Evolutionary conservation across 2,113 vertebrate genomes (phyloP).

Genomic region (Terrapene triunguis): DNA sequence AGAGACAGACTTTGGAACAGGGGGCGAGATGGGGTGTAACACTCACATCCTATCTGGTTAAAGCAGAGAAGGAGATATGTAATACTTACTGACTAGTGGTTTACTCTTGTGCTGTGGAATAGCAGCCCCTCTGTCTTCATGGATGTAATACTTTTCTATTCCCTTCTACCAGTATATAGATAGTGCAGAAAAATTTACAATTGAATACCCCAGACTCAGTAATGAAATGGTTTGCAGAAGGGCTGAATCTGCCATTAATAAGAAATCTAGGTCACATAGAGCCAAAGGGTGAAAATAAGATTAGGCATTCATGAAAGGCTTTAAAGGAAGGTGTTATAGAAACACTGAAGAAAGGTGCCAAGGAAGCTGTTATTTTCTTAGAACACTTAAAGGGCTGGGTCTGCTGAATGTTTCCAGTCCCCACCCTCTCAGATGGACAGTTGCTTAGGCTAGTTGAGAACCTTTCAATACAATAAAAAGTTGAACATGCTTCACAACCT

Average conservation of each 20-base stretch:
- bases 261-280: background rate
- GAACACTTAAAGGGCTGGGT: background rate
- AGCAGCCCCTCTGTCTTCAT: background rate
- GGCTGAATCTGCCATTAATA: fast-evolving
- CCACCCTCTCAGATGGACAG: fast-evolving
- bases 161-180: background rate
- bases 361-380: background rate
- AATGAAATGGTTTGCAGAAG: background rate
- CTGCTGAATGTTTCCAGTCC: fast-evolving
- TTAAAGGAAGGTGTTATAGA: background rate
- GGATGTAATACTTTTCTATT: background rate
- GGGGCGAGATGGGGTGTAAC: background rate
- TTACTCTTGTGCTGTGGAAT: background rate
- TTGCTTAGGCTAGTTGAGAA: background rate
- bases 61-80: background rate
- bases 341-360: fast-evolving
- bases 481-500: background rate
- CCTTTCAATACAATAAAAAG: fast-evolving
- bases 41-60: background rate
- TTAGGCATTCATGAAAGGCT: fast-evolving
- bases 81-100: background rate
- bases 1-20: fast-evolving
- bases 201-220: fast-evolving
- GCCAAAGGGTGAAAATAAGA: background rate
- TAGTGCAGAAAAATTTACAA: background rate